These are phyloP conservation scores for Drosophila bocqueti DNA, from an alignment of 1,140 invertebrate genomes.

Conservation along the genomic window DNA sequence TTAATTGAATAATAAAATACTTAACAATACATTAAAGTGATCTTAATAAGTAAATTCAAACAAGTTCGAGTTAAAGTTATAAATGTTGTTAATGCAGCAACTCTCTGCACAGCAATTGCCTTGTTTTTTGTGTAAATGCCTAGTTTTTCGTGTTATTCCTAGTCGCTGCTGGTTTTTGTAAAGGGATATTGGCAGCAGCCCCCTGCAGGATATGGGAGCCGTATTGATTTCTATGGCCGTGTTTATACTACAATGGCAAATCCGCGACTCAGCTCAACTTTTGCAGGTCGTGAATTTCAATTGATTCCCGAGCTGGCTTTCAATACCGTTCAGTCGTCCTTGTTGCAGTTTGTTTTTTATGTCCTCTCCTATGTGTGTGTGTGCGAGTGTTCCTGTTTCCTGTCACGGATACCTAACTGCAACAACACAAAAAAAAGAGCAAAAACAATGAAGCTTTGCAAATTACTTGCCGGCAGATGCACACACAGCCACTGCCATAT, in stretches of 20 bases:
- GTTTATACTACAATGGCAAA: constrained; percentile 73
- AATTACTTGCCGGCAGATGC: constrained; percentile 63
- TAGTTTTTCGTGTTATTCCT: neutral
- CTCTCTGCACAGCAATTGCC: neutral
- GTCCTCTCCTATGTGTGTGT: constrained; percentile 17
- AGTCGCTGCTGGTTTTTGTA: neutral
- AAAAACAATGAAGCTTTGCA: constrained; percentile 55
- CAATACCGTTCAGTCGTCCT: constrained; percentile 48
- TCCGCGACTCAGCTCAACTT: constrained; percentile 62
- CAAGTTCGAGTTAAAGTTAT: too few relatives aligned
- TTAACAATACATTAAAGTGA: neutral
- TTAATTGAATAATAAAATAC: neutral
- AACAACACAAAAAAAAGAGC: constrained; percentile 1
- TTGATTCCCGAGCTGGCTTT: constrained; percentile 58
- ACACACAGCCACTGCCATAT: constrained; percentile 11
- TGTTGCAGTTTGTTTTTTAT: constrained; percentile 52
- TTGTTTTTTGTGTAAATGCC: neutral
- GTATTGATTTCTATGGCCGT: constrained; percentile 71
- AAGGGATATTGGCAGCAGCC: neutral
- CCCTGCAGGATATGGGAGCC: constrained; percentile 16
- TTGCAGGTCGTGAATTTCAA: constrained; percentile 64
- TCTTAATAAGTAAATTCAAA: neutral
- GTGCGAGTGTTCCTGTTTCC: constrained; percentile 64
- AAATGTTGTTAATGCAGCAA: too few relatives aligned
- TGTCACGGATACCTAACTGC: constrained; percentile 38